phyloP scores from a whole-genome alignment of 2,797 vertebrate species.

The Acanthopagrus latus region DNA sequence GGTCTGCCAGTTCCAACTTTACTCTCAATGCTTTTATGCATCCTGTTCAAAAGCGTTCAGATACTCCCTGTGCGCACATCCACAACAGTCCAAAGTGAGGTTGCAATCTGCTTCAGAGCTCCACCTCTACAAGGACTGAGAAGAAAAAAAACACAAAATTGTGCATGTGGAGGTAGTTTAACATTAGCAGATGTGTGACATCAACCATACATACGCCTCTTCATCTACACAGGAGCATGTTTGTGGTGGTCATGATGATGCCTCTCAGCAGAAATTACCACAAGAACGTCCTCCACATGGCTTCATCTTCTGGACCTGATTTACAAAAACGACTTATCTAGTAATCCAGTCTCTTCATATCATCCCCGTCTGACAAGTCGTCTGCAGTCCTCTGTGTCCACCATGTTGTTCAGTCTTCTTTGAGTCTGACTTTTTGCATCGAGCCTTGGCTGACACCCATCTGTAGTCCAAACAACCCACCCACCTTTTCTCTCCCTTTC shows the following conservation, averaged over 20 bases:
- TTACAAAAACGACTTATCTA: not conserved
- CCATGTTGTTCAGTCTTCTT: slow-evolving; percentile 12
- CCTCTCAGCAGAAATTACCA: not conserved
- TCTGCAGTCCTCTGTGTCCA: slow-evolving; percentile 23
- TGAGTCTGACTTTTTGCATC: slow-evolving; percentile 25
- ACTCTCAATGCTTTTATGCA: slow-evolving; percentile 13
- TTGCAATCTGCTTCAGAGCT: not conserved
- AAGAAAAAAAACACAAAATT: not conserved
- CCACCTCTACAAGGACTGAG: not conserved
- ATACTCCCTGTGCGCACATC: not conserved
- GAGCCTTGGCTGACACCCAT: slow-evolving; percentile 27
- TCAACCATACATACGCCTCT: not conserved
- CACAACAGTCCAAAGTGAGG: not conserved
- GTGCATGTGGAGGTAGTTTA: not conserved
- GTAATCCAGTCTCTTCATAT: not conserved
- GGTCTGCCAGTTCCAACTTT: not conserved
- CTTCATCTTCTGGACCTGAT: slow-evolving; percentile 10
- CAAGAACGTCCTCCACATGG: not conserved
- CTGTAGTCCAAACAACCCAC: slow-evolving; percentile 32
- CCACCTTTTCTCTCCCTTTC: slow-evolving; percentile 61
- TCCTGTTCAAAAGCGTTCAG: not conserved
- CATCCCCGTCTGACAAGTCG: not conserved
- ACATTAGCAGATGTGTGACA: not conserved
- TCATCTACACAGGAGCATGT: slow-evolving; percentile 11
- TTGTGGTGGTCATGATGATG: not conserved